Evolutionary conservation across 2,888 invertebrate genomes (phyloP), one percentile per base, ranked within the genome.

Genomic region (Lasioglossum villosulum): DNA sequence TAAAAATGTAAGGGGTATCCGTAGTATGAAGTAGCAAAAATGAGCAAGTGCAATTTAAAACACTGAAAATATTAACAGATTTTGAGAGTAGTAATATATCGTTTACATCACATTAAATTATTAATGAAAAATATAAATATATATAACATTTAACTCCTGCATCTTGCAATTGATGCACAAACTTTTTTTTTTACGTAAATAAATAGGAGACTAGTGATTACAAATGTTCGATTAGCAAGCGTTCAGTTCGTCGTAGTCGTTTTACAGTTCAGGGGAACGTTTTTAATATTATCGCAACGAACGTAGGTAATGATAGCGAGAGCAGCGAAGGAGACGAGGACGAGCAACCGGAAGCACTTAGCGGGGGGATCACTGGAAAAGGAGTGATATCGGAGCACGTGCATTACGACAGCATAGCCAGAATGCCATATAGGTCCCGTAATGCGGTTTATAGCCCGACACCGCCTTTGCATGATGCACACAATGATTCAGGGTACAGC

Each of bases 401-500:
- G 74, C 92, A 92, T 84, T 94, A 92, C 87, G 93, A 94, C 89
- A 93, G 92, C 27, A 94, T 94, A 71, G 94, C 94, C 52, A 92
- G 92, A 84, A 92, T 94, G 94, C 94, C 94, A 71, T 94, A 94
- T 87, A 92, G 96, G 80, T 95, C 95, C 75, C 94, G 96, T 75
- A 95, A 95, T 87, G 96, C 95, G 4, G 95, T 96, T 78, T 96
- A 96, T 92, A 96, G 96, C 88, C 96, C 96, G 3, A 95, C 96
- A 12, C 91, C 94, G 73, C 94, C 87, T 82, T 93, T 88, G 91
- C 95, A 89, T 94, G 97, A 97, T 91, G 97, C 97, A 0, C 98
- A 97, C 93, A 98, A 98, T 89, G 98, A 98, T 95, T 98, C 98
- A 0, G 98, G 98, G 0, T 98, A 98, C 94, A 98, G 98, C 91